Evolutionary conservation across 2,797 vertebrate species (phyloP).

Genomic region (Hylomyscus alleni): DNA sequence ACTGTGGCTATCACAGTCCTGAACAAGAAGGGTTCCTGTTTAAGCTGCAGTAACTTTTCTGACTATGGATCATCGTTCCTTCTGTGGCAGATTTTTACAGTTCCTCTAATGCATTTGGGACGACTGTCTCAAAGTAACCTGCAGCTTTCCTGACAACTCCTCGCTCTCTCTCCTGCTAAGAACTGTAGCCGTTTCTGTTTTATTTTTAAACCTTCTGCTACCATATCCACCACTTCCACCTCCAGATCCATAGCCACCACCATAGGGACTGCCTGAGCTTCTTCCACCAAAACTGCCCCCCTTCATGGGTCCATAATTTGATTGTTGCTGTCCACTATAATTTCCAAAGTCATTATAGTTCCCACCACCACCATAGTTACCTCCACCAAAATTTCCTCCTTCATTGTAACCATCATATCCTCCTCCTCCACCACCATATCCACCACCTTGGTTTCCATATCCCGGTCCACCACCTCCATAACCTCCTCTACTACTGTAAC

Average conservation of each 20-base stretch:
- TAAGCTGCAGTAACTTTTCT: slow-evolving; percentile 87
- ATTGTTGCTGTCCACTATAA: not conserved
- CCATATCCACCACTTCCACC: not conserved
- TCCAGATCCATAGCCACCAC: not conserved
- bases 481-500: no score
- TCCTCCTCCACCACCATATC: not conserved
- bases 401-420: not conserved
- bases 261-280: not conserved
- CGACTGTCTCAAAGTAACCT: slow-evolving; percentile 93
- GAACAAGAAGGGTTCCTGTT: slow-evolving; percentile 92
- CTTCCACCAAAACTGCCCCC: not conserved
- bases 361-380: no score
- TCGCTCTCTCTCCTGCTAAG: not conserved
- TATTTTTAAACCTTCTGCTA: not conserved
- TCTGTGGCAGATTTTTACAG: slow-evolving; percentile 92
- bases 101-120: no score
- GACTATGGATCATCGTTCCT: slow-evolving; percentile 94
- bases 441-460: no score
- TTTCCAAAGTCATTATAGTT: not conserved
- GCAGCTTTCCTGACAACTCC: not conserved
- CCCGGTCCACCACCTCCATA: no score
- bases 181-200: not conserved
- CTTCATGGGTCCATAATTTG: not conserved
- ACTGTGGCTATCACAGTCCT: slow-evolving; percentile 95
- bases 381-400: not conserved